phyloP scores from a whole-genome alignment of 2,113 vertebrate species.

The Crotalus horridus region DNA sequence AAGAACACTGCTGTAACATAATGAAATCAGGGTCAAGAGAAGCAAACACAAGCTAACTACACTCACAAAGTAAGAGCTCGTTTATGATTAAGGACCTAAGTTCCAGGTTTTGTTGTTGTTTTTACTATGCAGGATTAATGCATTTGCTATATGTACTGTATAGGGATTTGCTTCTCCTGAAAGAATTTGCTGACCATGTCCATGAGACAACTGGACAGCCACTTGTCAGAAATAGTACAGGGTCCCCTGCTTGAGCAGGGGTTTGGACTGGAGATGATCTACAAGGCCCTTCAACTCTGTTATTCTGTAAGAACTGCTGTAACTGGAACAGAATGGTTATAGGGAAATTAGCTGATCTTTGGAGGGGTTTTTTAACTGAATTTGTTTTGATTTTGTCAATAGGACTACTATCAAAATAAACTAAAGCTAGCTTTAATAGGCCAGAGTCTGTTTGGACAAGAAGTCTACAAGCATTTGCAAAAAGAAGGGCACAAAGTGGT shows the following conservation, averaged over 20 bases:
- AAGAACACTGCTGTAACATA: neutral
- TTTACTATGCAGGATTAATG: neutral
- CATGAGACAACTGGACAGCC: neutral
- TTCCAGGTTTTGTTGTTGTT: neutral
- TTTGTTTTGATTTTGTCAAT: slow-evolving; percentile 48
- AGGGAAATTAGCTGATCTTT: neutral
- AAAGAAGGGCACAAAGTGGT: slow-evolving; percentile 92
- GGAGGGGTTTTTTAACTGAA: slow-evolving; percentile 8
- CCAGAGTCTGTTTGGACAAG: slow-evolving; percentile 96
- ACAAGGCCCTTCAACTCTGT: neutral
- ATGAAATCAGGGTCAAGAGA: neutral
- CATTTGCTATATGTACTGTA: neutral
- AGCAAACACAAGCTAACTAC: neutral
- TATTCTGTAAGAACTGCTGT: neutral
- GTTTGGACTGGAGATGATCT: neutral
- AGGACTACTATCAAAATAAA: slow-evolving; percentile 86
- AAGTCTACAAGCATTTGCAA: slow-evolving; percentile 88
- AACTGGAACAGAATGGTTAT: neutral
- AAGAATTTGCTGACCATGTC: neutral
- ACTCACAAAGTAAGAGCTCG: neutral
- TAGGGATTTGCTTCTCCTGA: neutral
- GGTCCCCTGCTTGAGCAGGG: too few relatives aligned
- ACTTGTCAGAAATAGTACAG: too few relatives aligned
- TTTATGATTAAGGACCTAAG: neutral
- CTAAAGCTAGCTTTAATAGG: slow-evolving; percentile 93